phyloP scores from a whole-genome alignment of 1,140 invertebrate species.

The Hylyphantes graminicola region DNA sequence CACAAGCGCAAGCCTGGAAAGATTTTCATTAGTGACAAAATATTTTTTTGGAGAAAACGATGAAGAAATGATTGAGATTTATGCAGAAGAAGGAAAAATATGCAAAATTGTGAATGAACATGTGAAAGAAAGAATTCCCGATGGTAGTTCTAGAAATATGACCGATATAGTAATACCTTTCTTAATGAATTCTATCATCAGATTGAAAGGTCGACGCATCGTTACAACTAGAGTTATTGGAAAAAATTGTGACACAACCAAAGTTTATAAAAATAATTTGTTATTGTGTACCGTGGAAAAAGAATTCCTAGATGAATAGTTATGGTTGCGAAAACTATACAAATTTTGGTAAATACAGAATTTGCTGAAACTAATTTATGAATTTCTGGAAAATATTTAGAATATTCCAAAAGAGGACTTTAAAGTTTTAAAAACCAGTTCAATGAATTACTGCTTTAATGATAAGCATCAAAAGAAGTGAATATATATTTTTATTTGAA shows the following conservation, averaged over 20 bases:
- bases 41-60: neutral
- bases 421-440: too few species aligned
- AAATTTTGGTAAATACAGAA: too few species aligned
- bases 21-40: neutral
- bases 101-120: neutral
- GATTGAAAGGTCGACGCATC: neutral
- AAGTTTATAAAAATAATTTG: neutral
- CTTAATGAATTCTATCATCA: neutral
- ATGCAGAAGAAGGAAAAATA: neutral
- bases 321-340: too few species aligned
- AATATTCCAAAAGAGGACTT: too few species aligned
- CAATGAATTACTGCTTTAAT: too few species aligned
- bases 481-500: too few species aligned
- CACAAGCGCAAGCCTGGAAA: neutral
- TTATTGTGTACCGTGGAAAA: slow-evolving; percentile 1
- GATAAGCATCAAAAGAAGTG: too few species aligned
- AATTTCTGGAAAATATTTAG: too few species aligned
- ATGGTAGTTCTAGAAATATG: too few species aligned
- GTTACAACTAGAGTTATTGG: slow-evolving; percentile 1
- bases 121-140: too few species aligned
- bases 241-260: neutral
- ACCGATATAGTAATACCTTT: neutral
- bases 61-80: neutral
- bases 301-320: neutral
- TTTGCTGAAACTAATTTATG: too few species aligned